Conservation (phyloP, 2,797 vertebrate genomes). For the Parauchenoglanis ngamensis region DNA sequence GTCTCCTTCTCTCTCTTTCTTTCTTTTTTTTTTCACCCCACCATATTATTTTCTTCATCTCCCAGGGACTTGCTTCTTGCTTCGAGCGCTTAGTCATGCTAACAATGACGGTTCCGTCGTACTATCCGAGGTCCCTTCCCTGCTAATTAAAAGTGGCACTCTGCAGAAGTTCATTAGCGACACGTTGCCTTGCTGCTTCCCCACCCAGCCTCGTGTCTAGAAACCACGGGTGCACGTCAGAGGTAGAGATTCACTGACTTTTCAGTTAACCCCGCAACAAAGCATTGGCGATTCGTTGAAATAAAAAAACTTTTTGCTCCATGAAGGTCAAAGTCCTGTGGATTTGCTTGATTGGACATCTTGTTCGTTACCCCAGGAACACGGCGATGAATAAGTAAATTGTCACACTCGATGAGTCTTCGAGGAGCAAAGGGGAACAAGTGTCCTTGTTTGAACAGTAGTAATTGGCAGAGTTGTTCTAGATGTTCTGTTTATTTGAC, state of each 20-base stretch:
- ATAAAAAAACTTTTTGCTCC: neutral
- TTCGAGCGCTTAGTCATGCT: constrained; percentile 49
- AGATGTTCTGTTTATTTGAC: constrained; percentile 68
- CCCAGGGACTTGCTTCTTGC: constrained; percentile 29
- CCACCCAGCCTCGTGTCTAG: neutral
- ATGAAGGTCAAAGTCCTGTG: constrained; percentile 26
- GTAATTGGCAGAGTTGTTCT: constrained; percentile 54
- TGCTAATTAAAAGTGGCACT: constrained; percentile 59
- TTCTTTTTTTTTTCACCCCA: constrained; percentile 13
- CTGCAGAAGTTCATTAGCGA: constrained; percentile 52
- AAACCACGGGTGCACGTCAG: neutral
- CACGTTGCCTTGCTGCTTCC: constrained; percentile 32
- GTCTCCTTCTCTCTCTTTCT: neutral
- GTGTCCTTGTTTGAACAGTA: constrained; percentile 46
- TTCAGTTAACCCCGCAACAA: neutral
- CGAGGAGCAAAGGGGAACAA: constrained; percentile 20
- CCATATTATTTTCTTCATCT: constrained; percentile 13
- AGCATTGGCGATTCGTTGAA: neutral
- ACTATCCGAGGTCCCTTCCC: constrained; percentile 49
- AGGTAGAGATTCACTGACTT: neutral
- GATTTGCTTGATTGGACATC: constrained; percentile 34
- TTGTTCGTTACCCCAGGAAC: constrained; percentile 38
- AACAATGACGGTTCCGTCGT: constrained; percentile 52
- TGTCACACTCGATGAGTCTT: constrained; percentile 31
- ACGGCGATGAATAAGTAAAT: constrained; percentile 36